Percentiles rank a stretch among this genome's conserved stretches.
Conservation (phyloP, 2,888 invertebrate genomes). For the Tenthredo scrophulariae region DNA sequence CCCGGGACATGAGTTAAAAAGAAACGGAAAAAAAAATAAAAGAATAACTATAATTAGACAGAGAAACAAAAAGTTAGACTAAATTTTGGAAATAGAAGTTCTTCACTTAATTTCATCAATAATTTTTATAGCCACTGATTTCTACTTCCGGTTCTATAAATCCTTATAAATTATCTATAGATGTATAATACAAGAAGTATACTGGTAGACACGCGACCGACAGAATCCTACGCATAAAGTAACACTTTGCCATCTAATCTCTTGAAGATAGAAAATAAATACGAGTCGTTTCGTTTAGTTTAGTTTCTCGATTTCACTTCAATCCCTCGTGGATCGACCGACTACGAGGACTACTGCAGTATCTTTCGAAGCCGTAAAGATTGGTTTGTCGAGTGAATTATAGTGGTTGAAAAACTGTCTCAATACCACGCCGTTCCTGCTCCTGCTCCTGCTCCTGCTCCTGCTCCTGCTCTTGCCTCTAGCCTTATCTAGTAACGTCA, state of each 20-base stretch:
- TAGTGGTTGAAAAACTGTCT: constrained; percentile 4
- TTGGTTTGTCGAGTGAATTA: constrained; percentile 32
- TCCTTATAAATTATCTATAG: background rate
- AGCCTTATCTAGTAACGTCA: constrained; percentile 50
- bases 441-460: background rate
- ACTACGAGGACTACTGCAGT: background rate
- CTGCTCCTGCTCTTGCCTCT: background rate
- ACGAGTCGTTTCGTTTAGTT: background rate
- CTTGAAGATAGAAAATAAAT: background rate
- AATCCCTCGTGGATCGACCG: constrained; percentile 1
- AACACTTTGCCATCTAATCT: constrained; percentile 19
- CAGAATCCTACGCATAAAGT: constrained; percentile 8
- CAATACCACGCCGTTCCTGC: background rate
- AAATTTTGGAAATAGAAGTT: background rate
- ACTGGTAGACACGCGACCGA: background rate
- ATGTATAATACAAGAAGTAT: background rate
- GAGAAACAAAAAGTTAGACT: background rate
- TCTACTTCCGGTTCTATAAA: constrained; percentile 7
- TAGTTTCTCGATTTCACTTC: constrained; percentile 17
- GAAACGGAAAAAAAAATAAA: background rate
- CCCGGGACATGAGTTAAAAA: background rate
- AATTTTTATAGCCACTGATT: background rate
- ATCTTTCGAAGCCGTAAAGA: constrained; percentile 12
- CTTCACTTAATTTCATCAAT: background rate
- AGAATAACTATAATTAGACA: too few species aligned